Base-by-base conservation (phyloP, 2,888 invertebrate genomes). In the Cryptosula pallasiana region DNA sequence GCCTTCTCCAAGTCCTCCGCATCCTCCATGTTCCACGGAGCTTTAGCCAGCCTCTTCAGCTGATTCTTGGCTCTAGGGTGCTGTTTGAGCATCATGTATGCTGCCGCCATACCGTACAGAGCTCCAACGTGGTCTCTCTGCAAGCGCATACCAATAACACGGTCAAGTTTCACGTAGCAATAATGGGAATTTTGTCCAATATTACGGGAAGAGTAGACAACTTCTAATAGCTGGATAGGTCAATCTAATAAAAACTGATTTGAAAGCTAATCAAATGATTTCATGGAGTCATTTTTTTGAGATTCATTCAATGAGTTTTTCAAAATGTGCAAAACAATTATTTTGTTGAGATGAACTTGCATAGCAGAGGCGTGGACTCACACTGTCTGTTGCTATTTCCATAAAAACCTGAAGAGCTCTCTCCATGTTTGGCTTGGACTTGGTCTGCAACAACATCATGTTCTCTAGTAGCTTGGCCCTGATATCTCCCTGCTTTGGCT, bases 1-100 rank as follows among this genome's bases (percentile, higher is more conserved):
- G 95, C 93, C 74, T 93, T 90, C 86, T 98, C 98, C 74, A 98
- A 87, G 79, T 96, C 95, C 80, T 97, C 96, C 0, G 96, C 95
- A 79, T 96, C 95, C 82, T 84, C 72, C 77, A 95, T 93, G 20
- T 91, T 94, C 97, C 97, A 98, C 0, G 88, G 87, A 71, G 90
- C 90, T 76, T 93, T 92, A 0, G 91, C 89, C 25, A 97, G 90
- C 35, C 94, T 88, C 84, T 98, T 98, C 71, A 99, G 84, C 78
- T 95, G 93, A 83, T 94, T 95, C 78, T 95, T 91, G 0, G 97
- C 96, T 71, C 95, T 88, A 25, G 94, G 95, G 0, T 90, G 89
- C 78, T 87, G 96, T 82, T 97, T 98, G 69, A 94, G 86, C 32
- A 94, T 89, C 80, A 94, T 91, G 81, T 93, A 92, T 0, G 90